Evolutionary conservation across 1,140 invertebrate genomes (phyloP), one percentile per base, ranked within the genome.

Genomic region (Anthonomus grandis): DNA sequence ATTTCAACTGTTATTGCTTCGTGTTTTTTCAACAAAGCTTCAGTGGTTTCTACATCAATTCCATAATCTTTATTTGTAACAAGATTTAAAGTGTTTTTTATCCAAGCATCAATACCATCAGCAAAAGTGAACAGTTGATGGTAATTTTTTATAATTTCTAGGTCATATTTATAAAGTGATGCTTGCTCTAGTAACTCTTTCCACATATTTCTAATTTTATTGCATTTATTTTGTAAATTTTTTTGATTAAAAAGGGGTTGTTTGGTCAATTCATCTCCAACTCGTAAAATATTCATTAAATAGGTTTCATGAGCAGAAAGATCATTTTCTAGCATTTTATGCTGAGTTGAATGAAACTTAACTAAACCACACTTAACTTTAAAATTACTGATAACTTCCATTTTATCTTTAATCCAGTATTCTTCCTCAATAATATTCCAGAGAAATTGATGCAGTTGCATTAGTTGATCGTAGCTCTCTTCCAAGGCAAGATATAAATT

Each of bases 351-450:
- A 38, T 98, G 77, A 37, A 98, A 77, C 74, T 94, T 87, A 64
- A 95, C 93, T 12, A 98, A 82, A 76, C 98, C 96, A 71, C 97
- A 95, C 23, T 95, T 95, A 67, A 97, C 94, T 67, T 97, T 92
- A 31, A 86, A 90, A 2, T 91, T 91, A 1, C 91, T 97, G 19
- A 98, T 88, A 65, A 99, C 97, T 73, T 99, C 95, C 74, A 98
- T 95, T 73, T 99, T 99, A 78, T 99, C 97, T 75, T 97, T 96
- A 73, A 99, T 98, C 93, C 95, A 99, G 73, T 97, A 96, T 76
- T 98, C 95, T 76, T 99, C 95, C 67, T 99, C 97, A 24, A 95
- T 93, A 86, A 98, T 97, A 70, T 99, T 96, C 95, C 95, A 99
- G 75, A 97, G 98, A 85, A 99, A 99, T 75, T 99, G 95, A 94